Evolutionary conservation across 1,140 invertebrate genomes (phyloP).

Genomic region (Microplitis mediator): DNA sequence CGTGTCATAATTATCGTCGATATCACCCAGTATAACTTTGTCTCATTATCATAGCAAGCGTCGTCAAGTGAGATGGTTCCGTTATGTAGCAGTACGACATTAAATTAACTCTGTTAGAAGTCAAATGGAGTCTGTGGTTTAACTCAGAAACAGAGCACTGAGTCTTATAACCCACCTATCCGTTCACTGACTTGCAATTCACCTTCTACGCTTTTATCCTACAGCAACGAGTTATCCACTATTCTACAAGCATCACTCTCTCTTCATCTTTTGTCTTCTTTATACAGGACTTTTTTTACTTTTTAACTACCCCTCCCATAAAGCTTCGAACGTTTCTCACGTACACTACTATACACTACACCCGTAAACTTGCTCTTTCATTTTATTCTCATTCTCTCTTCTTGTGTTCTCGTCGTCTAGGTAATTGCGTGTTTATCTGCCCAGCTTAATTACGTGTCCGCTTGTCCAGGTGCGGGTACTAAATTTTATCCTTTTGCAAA

Average conservation of each 20-base stretch:
- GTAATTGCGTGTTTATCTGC: constrained; percentile 56
- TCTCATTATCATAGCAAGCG: constrained; percentile 22
- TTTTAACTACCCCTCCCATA: background rate
- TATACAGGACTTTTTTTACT: too few species aligned
- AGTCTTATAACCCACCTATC: background rate
- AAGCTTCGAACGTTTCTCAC: constrained; percentile 8
- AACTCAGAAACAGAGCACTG: background rate
- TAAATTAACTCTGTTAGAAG: constrained; percentile 29
- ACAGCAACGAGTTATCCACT: background rate
- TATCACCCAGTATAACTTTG: constrained; percentile 19
- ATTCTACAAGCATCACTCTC: background rate
- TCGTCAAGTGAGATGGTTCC: background rate
- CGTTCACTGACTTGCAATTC: background rate
- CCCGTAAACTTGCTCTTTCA: constrained; percentile 2
- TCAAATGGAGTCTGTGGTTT: constrained; percentile 14
- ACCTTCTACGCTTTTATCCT: background rate
- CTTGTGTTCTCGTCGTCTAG: constrained; percentile 39
- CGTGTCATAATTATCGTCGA: constrained; percentile 21
- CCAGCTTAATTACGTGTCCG: constrained; percentile 54
- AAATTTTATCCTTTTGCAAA: constrained; percentile 40
- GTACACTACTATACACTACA: constrained; percentile 2
- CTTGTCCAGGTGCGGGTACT: constrained; percentile 50
- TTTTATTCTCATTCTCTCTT: constrained; percentile 13
- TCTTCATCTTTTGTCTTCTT: background rate
- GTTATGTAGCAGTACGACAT: constrained; percentile 12